Percentiles rank a stretch among this genome's conserved stretches.
These are phyloP conservation scores for Dysidea cf. avara DNA, from an alignment of 37 sponge, comb jelly and placozoan species.

Conservation along the genomic window DNA sequence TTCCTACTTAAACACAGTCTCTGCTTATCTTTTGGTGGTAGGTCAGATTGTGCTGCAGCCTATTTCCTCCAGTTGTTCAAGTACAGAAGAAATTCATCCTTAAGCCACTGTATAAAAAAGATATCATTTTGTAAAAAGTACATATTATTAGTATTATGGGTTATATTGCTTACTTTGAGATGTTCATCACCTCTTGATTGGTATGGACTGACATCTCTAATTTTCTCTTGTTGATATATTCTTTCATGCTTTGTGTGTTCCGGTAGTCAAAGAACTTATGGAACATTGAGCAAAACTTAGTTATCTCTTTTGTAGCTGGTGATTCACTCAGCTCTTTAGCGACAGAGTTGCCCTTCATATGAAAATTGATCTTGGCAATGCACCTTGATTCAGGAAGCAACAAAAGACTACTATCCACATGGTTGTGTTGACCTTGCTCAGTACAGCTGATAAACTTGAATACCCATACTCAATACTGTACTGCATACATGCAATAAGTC, in stretches of 20 bases:
- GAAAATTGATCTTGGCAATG: too few species aligned
- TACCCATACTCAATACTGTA: too few species aligned
- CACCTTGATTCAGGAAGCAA: too few species aligned
- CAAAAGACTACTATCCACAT: too few species aligned
- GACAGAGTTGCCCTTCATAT: slow-evolving; percentile 28
- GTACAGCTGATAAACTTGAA: too few species aligned
- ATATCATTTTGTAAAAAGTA: too few species aligned
- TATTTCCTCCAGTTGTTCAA: too few species aligned
- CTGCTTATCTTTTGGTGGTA: background rate
- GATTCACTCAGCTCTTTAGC: slow-evolving; percentile 10
- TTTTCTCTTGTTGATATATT: background rate
- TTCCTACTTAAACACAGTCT: slow-evolving; percentile 13
- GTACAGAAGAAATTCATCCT: too few species aligned
- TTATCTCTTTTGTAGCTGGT: slow-evolving; percentile 2
- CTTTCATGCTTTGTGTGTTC: too few species aligned
- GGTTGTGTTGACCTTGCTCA: too few species aligned
- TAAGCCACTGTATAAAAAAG: slow-evolving; percentile 35
- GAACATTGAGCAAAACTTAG: background rate
- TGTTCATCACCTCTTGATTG: slow-evolving; percentile 1
- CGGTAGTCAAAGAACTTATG: slow-evolving; percentile 47
- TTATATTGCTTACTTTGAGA: slow-evolving; percentile 24
- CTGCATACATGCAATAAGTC: too few species aligned
- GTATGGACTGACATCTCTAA: slow-evolving; percentile 3
- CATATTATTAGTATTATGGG: too few species aligned
- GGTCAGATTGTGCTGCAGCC: background rate